These are phyloP conservation scores for Hoplostethus atlanticus DNA, from an alignment of 2,797 vertebrate genomes.

Conservation along the genomic window DNA sequence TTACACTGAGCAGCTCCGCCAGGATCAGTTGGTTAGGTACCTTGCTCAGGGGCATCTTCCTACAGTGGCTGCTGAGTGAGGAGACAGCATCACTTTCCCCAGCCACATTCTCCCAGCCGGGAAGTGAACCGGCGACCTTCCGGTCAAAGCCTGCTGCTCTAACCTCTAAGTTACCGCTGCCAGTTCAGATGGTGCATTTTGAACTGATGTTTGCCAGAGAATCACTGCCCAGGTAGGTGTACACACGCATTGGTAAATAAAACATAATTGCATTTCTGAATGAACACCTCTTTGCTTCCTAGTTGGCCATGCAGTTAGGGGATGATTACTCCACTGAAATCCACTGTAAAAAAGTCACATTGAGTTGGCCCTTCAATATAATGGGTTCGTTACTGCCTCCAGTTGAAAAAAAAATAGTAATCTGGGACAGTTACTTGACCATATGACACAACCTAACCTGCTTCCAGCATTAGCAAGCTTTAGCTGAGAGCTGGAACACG, in stretches of 20 bases:
- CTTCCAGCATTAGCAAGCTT: background rate
- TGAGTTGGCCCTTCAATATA: background rate
- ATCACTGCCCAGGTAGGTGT: background rate
- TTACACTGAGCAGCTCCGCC: no score
- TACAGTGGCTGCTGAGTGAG: background rate
- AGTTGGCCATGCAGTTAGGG: background rate
- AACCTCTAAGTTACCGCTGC: slow-evolving; percentile 15
- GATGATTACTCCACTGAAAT: background rate
- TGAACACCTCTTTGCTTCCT: background rate
- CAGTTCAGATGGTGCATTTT: background rate
- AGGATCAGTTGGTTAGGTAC: no score
- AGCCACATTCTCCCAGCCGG: no score
- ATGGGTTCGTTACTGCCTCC: background rate
- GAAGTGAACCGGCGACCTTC: no score
- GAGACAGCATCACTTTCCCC: slow-evolving; percentile 21
- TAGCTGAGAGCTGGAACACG: background rate
- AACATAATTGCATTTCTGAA: background rate
- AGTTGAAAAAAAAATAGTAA: background rate
- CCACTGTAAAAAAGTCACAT: background rate
- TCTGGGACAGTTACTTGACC: background rate
- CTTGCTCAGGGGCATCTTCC: no score
- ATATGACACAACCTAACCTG: background rate
- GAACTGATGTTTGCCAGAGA: background rate
- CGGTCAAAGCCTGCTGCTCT: slow-evolving; percentile 5
- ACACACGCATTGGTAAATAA: no score